These are phyloP conservation scores for Microcebus tavaratra DNA, from an alignment of 2,113 vertebrate species.

Conservation along the genomic window DNA sequence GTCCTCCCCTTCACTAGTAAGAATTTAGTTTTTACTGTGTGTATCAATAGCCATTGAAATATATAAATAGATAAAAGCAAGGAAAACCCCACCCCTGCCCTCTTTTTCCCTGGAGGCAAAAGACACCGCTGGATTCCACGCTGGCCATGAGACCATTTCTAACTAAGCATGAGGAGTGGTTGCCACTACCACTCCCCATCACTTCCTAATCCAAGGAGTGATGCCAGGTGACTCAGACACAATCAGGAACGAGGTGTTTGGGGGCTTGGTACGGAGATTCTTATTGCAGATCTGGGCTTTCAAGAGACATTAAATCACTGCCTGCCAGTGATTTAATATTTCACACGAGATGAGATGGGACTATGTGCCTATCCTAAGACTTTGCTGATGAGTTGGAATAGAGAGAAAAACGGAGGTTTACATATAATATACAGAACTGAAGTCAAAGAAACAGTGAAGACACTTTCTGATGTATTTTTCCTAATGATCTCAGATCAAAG, in stretches of 20 bases:
- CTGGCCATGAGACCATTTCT: background rate
- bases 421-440: background rate
- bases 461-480: slow-evolving; percentile 57
- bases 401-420: background rate
- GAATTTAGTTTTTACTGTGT: background rate
- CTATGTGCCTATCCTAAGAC: background rate
- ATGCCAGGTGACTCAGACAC: background rate
- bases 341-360: background rate
- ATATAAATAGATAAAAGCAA: background rate
- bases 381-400: background rate
- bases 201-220: background rate
- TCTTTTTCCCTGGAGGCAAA: background rate
- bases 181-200: background rate
- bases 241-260: rapidly evolving
- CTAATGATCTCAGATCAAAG: slow-evolving; percentile 59
- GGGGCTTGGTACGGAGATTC: background rate
- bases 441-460: background rate
- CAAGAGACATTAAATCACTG: background rate
- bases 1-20: background rate
- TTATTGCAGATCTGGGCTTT: background rate
- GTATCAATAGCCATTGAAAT: background rate
- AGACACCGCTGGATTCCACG: background rate
- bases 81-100: rapidly evolving
- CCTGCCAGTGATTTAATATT: background rate
- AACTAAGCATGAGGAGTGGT: background rate